A percentile compares a stretch with the other conserved stretches of the same genome.
phyloP scores from a whole-genome alignment of 1,140 invertebrate species.

The Aphelenchoides avenae region DNA sequence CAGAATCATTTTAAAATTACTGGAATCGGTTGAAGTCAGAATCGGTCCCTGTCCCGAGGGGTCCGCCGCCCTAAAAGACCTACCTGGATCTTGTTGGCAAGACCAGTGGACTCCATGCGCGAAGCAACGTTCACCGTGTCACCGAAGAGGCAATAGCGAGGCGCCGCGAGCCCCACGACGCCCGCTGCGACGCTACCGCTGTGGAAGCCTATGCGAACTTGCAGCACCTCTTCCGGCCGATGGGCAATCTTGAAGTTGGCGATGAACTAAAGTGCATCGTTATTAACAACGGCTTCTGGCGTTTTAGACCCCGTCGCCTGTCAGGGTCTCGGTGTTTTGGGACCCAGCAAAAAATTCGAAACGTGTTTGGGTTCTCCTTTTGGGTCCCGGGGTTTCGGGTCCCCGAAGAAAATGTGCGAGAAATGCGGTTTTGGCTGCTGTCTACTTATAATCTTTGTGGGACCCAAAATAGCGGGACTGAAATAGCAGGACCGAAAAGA shows the following conservation, averaged over 20 bases:
- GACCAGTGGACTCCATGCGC: constrained; percentile 50
- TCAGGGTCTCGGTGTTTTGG: too few relatives aligned
- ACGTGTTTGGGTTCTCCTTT: too few relatives aligned
- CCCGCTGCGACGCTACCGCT: constrained; percentile 80
- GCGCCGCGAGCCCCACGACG: constrained; percentile 84
- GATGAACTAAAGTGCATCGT: constrained; percentile 68
- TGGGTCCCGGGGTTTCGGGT: too few relatives aligned
- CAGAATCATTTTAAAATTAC: too few relatives aligned
- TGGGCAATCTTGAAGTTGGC: constrained; percentile 83
- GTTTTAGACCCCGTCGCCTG: too few relatives aligned
- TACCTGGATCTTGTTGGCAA: constrained; percentile 57
- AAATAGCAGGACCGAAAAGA: too few relatives aligned
- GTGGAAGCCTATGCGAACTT: constrained; percentile 84
- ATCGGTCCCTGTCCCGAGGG: too few relatives aligned
- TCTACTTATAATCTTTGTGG: too few relatives aligned
- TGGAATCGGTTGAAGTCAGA: too few relatives aligned
- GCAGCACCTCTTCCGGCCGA: constrained; percentile 74
- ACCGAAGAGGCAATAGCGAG: constrained; percentile 79
- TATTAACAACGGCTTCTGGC: background rate
- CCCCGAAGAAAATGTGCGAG: background rate
- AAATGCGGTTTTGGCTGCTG: too few relatives aligned
- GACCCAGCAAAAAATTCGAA: too few relatives aligned
- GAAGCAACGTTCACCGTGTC: constrained; percentile 58
- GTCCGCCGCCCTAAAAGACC: background rate
- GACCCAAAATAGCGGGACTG: too few relatives aligned